Base-by-base conservation (phyloP, 30 jellyfish, hydroid and myxozoan species). In the Clytia hemisphaerica region DNA sequence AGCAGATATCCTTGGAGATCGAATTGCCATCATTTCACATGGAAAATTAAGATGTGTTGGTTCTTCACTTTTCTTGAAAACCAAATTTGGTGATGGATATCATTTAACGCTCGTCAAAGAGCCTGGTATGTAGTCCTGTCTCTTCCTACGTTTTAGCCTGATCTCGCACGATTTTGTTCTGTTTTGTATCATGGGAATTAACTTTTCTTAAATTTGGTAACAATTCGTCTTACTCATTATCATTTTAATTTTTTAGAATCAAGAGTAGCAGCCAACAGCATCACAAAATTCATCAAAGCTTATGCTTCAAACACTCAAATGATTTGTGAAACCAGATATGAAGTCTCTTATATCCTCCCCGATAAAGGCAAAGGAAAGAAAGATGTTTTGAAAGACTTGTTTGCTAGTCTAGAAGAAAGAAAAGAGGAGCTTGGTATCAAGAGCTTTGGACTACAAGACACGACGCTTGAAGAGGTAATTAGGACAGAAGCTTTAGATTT, bases 381-480 rank as follows among this genome's bases (percentile, higher is more conserved):
- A 24, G 88, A 83, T 16, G 29, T 75, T 18, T 59, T 88, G 24
- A 67, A 50, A 58, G 58, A 64, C 2, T 61, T 88, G 16, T 79
- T 88, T 76, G 80, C 76, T 28, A 45, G 88, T 26, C 75, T 88
- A 4, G 97, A 88, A 38, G 76, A 48, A 28, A 68, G 68, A 63
- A 79, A 79, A 65, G 75, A 67, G 16, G 35, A 49, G 28, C 70
- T 88, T 36, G 94, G 93, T 16, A 55, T 92, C 68, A 61, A 74
- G 9, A 79, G 97, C 24, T 88, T 83, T 69, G 97, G 97, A 3
- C 73, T 88, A 18, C 82, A 87, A 1, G 97, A 88, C 71, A 88
- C 97, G 36, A 79, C 94, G 4, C 76, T 88, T 0, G 97, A 88
- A 74, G 97, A 88, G 94, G 97, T 88, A 50, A n/a, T n/a, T n/a